phyloP scores from a whole-genome alignment of 2,113 vertebrate species.

The Cryptotis parvus region DNA sequence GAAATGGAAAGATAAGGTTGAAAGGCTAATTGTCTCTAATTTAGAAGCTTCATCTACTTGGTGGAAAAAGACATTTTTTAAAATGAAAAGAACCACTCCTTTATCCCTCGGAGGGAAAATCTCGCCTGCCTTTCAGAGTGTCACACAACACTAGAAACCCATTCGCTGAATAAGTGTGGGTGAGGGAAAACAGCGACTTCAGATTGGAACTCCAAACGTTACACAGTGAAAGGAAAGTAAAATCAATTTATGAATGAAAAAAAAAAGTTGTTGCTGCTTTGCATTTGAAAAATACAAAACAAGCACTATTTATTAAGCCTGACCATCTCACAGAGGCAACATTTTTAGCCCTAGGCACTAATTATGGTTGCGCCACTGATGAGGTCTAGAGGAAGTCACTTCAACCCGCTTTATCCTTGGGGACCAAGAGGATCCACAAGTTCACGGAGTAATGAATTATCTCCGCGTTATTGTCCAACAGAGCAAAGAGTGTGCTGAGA shows the following conservation, averaged over 20 bases:
- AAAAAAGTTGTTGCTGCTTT: slow-evolving; percentile 48
- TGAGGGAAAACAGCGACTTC: slow-evolving; percentile 49
- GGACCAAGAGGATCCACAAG: slow-evolving; percentile 37
- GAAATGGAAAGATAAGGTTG: slow-evolving; percentile 13
- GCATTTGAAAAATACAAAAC: slow-evolving; percentile 68
- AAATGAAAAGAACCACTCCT: background rate
- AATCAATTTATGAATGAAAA: slow-evolving; percentile 63
- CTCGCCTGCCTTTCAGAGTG: background rate
- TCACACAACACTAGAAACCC: slow-evolving; percentile 41
- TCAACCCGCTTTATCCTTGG: background rate
- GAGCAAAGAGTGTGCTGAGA: slow-evolving; percentile 47
- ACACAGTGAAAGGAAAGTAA: slow-evolving; percentile 71
- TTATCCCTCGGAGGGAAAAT: slow-evolving; percentile 20
- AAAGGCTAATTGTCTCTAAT: slow-evolving; percentile 50
- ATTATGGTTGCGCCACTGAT: slow-evolving; percentile 60
- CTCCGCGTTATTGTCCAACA: slow-evolving; percentile 52
- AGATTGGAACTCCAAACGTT: slow-evolving; percentile 59
- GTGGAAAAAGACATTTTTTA: background rate
- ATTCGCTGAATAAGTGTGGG: slow-evolving; percentile 59
- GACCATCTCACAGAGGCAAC: slow-evolving; percentile 62
- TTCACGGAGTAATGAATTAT: slow-evolving; percentile 61
- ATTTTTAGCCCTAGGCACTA: slow-evolving; percentile 38
- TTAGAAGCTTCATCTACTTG: slow-evolving; percentile 39
- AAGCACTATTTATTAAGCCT: slow-evolving; percentile 63
- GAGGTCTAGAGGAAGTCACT: slow-evolving; percentile 47